Percentiles rank a stretch among this genome's conserved stretches.
These are phyloP conservation scores for Campoletis raptor DNA, from an alignment of 2,888 invertebrate species.

Conservation along the genomic window DNA sequence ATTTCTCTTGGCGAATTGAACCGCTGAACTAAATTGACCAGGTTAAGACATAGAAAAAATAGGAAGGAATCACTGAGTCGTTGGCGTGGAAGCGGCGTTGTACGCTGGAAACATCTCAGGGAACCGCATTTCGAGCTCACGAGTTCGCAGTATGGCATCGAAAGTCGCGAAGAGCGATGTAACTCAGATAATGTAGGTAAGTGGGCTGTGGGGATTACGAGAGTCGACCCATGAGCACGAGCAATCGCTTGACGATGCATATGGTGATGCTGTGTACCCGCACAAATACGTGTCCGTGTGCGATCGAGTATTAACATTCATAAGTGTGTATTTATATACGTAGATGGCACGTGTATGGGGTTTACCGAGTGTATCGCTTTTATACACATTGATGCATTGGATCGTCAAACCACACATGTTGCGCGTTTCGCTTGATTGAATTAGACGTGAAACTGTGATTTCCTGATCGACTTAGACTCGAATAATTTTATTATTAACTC, in stretches of 20 bases:
- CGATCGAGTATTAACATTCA: constrained; percentile 42
- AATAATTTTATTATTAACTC: constrained; percentile 34
- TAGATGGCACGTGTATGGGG: constrained; percentile 13
- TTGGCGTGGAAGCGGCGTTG: constrained; percentile 16
- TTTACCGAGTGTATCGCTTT: constrained; percentile 47
- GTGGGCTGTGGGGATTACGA: constrained; percentile 84
- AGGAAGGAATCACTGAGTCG: neutral
- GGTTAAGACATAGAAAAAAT: neutral
- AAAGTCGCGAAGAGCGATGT: constrained; percentile 68
- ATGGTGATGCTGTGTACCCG: constrained; percentile 52
- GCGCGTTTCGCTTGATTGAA: constrained; percentile 44
- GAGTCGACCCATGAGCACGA: constrained; percentile 76
- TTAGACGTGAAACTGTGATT: constrained; percentile 56
- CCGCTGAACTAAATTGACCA: constrained; percentile 11
- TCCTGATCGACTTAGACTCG: constrained; percentile 50
- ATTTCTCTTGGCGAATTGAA: constrained; percentile 30
- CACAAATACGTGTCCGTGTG: constrained; percentile 63
- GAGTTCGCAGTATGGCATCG: constrained; percentile 59
- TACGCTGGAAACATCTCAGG: neutral
- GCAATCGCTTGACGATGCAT: constrained; percentile 29
- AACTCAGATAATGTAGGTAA: constrained; percentile 83
- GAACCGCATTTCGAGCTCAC: constrained; percentile 37
- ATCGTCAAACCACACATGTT: constrained; percentile 16
- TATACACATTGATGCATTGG: constrained; percentile 46
- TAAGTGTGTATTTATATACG: neutral